Percentiles rank a stretch among this genome's conserved stretches.
Evolutionary conservation across 2,888 invertebrate genomes (phyloP).

Genomic region (Campoletis raptor): DNA sequence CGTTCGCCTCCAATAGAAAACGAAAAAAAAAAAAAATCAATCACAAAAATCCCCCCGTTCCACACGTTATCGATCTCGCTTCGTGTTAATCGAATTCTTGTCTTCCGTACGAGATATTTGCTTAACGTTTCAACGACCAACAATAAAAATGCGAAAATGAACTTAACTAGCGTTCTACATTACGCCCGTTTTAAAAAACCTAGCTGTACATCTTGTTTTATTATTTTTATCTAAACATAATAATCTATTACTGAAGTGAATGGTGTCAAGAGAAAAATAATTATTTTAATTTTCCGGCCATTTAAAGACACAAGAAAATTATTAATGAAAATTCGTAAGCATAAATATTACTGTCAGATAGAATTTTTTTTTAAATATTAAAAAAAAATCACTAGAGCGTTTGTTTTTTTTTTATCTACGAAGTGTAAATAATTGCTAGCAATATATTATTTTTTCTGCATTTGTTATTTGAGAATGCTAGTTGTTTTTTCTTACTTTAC

Average conservation of each 20-base stretch:
- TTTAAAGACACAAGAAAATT: not conserved
- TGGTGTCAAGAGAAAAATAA: not conserved
- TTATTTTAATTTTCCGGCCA: not conserved
- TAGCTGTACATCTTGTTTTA: not conserved
- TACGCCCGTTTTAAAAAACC: not conserved
- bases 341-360: too few relatives aligned
- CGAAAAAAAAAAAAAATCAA: slow-evolving; percentile 14
- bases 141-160: slow-evolving; percentile 34
- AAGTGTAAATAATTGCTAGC: not conserved
- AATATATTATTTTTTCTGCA: not conserved
- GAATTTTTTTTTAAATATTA: too few relatives aligned
- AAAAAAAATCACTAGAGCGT: not conserved
- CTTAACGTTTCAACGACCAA: not conserved
- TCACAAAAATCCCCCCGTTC: slow-evolving; percentile 34
- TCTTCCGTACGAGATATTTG: slow-evolving; percentile 19
- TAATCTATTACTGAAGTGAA: not conserved
- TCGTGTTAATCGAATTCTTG: slow-evolving; percentile 64
- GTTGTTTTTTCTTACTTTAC: not conserved
- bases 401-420: not conserved
- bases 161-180: slow-evolving; percentile 38
- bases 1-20: slow-evolving; percentile 44
- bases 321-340: too few relatives aligned
- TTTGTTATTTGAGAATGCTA: not conserved
- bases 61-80: slow-evolving; percentile 56
- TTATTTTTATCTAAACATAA: not conserved